Evolutionary conservation across 1,140 invertebrate species (phyloP).

Genomic region (Teleogryllus occipitalis): DNA sequence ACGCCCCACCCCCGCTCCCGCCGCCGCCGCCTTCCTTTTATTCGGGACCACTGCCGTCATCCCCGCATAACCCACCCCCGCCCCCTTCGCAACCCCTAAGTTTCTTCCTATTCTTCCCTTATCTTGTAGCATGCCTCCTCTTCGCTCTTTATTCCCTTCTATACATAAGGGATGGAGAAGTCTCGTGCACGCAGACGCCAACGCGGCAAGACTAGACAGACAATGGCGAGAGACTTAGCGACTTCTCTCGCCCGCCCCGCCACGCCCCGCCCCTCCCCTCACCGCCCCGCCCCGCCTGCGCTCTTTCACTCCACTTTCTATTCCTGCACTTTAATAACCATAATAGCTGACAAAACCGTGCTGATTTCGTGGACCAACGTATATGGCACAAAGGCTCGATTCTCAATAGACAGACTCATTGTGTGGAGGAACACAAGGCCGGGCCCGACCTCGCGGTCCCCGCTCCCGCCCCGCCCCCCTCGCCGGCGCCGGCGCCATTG

Average conservation of each 20-base stretch:
- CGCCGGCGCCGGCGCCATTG: neutral
- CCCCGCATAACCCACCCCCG: no score
- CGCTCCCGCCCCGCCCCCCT: no score
- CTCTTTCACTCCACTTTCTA: neutral
- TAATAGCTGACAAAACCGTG: conserved; percentile 18
- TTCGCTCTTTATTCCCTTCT: conserved; percentile 15
- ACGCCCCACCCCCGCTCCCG: neutral
- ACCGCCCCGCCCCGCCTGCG: no score
- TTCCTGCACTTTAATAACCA: conserved; percentile 15
- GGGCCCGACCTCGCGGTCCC: neutral
- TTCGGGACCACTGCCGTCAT: neutral
- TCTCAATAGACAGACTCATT: conserved; percentile 13
- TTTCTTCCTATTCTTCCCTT: conserved; percentile 17
- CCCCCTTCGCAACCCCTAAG: neutral
- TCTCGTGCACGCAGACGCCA: conserved; percentile 4
- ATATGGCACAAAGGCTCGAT: conserved; percentile 14
- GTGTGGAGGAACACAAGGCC: conserved; percentile 8
- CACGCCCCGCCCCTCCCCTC: no score
- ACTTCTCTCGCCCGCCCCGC: neutral
- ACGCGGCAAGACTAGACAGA: conserved; percentile 8
- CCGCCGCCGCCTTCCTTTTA: neutral
- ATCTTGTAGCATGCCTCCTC: conserved; percentile 12
- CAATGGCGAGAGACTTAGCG: conserved; percentile 15
- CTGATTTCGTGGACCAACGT: conserved; percentile 17
- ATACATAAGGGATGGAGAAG: conserved; percentile 9